Conservation (phyloP, 2,113 vertebrate species). For the Burhinus bistriatus region DNA sequence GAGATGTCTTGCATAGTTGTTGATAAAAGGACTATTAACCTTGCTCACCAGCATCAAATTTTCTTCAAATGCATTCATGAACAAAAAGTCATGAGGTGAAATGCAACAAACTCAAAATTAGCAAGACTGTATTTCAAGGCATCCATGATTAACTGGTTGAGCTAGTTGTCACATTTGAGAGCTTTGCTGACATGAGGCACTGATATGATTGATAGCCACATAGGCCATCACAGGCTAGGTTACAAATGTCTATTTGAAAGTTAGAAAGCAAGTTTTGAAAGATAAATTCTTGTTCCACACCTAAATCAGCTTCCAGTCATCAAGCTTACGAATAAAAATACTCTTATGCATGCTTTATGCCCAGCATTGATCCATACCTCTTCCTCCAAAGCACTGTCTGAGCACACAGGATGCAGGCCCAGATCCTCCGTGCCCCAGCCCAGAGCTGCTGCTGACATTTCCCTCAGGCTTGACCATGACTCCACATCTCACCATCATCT, state of each 20-base stretch:
- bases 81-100: not conserved
- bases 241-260: not conserved
- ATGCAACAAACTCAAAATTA: not conserved
- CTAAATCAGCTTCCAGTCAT: not conserved
- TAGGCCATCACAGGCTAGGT: not conserved
- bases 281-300: not conserved
- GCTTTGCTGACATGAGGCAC: not conserved
- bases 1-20: not conserved
- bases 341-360: not conserved
- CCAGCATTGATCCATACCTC: not conserved
- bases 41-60: not conserved
- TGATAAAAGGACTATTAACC: not conserved
- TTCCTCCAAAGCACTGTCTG: not conserved
- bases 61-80: not conserved
- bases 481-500: fast-evolving
- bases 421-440: not conserved
- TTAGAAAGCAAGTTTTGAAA: not conserved
- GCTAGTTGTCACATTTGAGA: not conserved
- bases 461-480: not conserved
- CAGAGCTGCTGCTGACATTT: fast-evolving
- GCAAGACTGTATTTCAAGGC: not conserved
- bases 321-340: not conserved
- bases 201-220: not conserved
- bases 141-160: not conserved
- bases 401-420: fast-evolving